phyloP scores from a whole-genome alignment of 2,113 vertebrate species.

The Chaenogobius annularis region DNA sequence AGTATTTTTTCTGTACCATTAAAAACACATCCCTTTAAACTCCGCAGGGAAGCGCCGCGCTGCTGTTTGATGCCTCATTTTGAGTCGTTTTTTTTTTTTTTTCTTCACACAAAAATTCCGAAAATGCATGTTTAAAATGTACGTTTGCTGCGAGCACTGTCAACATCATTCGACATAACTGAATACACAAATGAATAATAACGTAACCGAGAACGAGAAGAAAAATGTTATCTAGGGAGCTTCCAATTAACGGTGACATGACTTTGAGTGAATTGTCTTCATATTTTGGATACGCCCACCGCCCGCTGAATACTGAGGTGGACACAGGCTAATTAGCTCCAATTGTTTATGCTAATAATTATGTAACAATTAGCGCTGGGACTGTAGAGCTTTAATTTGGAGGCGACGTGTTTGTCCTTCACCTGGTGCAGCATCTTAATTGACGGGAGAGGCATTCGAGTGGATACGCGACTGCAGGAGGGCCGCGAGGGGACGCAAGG shows the following conservation, averaged over 20 bases:
- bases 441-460: background rate
- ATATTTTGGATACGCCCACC: background rate
- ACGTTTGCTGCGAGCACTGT: background rate
- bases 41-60: slow-evolving; percentile 10
- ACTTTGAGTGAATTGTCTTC: slow-evolving; percentile 22
- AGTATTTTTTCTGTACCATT: background rate
- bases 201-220: slow-evolving; percentile 2
- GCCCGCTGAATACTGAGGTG: background rate
- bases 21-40: background rate
- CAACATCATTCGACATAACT: background rate
- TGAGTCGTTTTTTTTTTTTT: background rate
- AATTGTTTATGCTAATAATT: slow-evolving; percentile 43
- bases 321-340: slow-evolving; percentile 29
- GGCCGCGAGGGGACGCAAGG: too few species aligned
- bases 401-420: slow-evolving; percentile 6
- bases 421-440: background rate
- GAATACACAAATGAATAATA: background rate
- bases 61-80: background rate
- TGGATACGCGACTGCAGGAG: background rate
- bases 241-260: slow-evolving; percentile 28
- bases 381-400: slow-evolving; percentile 20
- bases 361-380: slow-evolving; percentile 31
- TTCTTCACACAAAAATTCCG: too few species aligned
- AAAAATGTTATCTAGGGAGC: background rate
- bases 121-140: background rate